Evolutionary conservation across 2,113 vertebrate genomes (phyloP), one percentile per base, ranked within the genome.

Genomic region (Megaleporinus macrocephalus): DNA sequence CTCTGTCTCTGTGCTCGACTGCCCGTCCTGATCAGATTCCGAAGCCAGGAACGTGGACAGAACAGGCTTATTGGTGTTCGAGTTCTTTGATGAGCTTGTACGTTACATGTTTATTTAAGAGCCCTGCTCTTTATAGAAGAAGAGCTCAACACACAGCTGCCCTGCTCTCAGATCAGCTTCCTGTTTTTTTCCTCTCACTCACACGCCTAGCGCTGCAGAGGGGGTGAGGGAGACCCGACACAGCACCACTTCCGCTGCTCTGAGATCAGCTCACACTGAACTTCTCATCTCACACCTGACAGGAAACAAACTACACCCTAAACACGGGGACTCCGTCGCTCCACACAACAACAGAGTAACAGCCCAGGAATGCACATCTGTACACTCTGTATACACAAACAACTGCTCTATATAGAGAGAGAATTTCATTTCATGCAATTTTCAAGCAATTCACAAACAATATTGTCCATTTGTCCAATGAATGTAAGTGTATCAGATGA

Each of bases 141-240:
- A 4, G 14, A 75, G 53, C 33, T 33, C 30, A 33, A 30, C 29
- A 55, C 53, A 55, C 59, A n/a, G n/a, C 55, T 11, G 20, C 61
- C 30, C 13, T 62, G 68, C 30, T 71, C 22, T 68, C 74, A 78
- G 49, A 41, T 73, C 53, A 44, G 49, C 30, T 68, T 68, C 65
- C 63, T 66, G 63, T 66, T 66, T 66, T n/a, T 66, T 5, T 66
- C 63, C 30, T 68, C 30, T 68, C 18, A 68, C 30, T 33, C 65
- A 68, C 29, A 68, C 16, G 1, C 65, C 7, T 29, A 20, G 36
- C 27, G 29, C 30, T 22, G 30, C 22, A 5, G 53, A 22, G 49
- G 53, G 53, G 53, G 53, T 22, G 53, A 6, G 14, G 53, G 53
- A 55, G 53, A 20, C 53, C 53, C 18, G 22, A 7, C 53, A 5